A percentile compares a stretch with the other conserved stretches of the same genome.
phyloP scores from a whole-genome alignment of 2,113 vertebrate genomes.

The Setophaga petechia region DNA sequence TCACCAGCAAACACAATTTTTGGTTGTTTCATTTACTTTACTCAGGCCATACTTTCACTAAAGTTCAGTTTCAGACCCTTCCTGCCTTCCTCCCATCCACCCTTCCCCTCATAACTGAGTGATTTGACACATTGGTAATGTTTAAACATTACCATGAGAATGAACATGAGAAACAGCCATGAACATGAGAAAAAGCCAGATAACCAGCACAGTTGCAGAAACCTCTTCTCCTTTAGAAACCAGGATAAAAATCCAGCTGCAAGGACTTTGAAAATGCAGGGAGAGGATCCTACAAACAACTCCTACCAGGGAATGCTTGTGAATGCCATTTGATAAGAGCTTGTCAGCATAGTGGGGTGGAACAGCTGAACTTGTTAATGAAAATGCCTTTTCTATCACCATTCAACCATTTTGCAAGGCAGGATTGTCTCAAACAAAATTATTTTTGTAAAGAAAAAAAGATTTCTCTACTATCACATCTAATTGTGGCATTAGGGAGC shows the following conservation, averaged over 20 bases:
- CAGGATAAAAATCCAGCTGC: not conserved
- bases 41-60: not conserved
- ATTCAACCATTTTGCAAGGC: not conserved
- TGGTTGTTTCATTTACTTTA: not conserved
- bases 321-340: constrained; percentile 2
- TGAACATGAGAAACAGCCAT: not conserved
- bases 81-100: not conserved
- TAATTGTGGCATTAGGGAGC: not conserved
- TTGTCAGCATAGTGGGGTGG: not conserved
- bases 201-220: not conserved
- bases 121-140: not conserved
- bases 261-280: not conserved
- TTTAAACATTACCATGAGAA: too few species aligned
- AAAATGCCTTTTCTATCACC: not conserved
- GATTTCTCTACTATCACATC: not conserved
- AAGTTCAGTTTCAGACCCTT: not conserved
- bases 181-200: not conserved
- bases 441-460: not conserved
- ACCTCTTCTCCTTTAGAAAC: not conserved
- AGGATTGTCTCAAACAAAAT: not conserved
- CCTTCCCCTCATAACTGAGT: not conserved
- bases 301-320: not conserved
- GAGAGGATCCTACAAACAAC: not conserved
- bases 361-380: constrained; percentile 14
- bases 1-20: not conserved